Base-by-base conservation (phyloP, 2,113 vertebrate genomes). In the Callocephalon fimbriatum region DNA sequence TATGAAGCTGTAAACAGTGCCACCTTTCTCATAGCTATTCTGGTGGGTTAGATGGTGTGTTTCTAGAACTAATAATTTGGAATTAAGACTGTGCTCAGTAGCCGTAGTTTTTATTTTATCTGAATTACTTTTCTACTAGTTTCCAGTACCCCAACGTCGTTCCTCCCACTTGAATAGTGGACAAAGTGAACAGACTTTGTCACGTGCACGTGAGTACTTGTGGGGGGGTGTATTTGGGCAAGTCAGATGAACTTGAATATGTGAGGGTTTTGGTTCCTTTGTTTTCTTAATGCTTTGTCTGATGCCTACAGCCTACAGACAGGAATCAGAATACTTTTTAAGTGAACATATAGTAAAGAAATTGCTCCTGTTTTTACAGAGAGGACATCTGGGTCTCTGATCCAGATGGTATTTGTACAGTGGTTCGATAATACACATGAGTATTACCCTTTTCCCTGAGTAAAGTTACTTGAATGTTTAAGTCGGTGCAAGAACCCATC, bases 181-280 rank as follows among this genome's bases (percentile, higher is more conserved):
- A 56, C 56, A 86, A 89, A 90, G 74, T 3, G 4, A 50, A 37
- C 32, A 37, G n/a, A n/a, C 9, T 15, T 4, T 4, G 0, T 48
- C 0, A 0, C 6, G 3, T 18, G 25, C 48, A 42, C 1, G 0
- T 9, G 21, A 73, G 20, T 14, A 7, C 6, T 0, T 20, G 47
- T 23, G 65, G 7, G 5, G 7, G 8, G 0, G 0, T 23, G n/a
- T 48, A 40, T 73, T 70, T 38, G 25, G 8, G 35, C 38, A 44
- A 32, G 70, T 10, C n/a, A 72, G 68, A 17, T 0, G 0, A 35
- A n/a, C 51, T 45, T 70, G 50, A 29, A 3, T 54, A 21, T 21
- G 11, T 54, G 25, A 4, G 8, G 1, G 3, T 5, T 59, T 59
- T 47, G 19, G 6, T 22, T 5, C 4, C 9, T 58, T 58, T 58